Base-by-base conservation (phyloP, 2,797 vertebrate genomes). In the Momotus momota region DNA sequence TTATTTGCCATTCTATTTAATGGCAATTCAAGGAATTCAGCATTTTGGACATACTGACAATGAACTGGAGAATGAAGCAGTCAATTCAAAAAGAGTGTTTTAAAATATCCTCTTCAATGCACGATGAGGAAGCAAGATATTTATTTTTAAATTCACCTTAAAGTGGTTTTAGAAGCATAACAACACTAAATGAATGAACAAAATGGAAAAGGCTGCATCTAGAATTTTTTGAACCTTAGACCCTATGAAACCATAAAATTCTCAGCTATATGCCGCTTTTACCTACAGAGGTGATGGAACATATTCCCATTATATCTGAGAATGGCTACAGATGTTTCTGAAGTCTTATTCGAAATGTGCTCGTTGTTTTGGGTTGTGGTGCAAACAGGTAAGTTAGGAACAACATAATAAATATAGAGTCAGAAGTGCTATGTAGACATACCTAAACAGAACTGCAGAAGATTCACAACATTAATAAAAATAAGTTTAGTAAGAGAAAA, bases 211-310 rank as follows among this genome's bases (percentile, higher is more conserved):
- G 7, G 9, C 4, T 54, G 2, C 12, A 48, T 40, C 22, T 38
- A 48, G 29, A 6, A 29, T 15, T 77, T 71, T 79, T 41, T 71
- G 29, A 66, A 52, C 18, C 17, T 52, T 19, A 35, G 18, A 49
- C 6, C 1, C 12, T 6, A 2, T 4, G 10, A 81, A 78, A 41
- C 9, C 1, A 1, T 29, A 64, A 61, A 43, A 54, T 2, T 43
- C 12, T 73, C 15, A 41, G 14, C 12, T 54, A 49, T 15, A 8
- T 11, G 20, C 10, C 55, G 16, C 4, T 38, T 73, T 88, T 66
- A 38, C 33, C 13, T 40, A 26, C 21, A 86, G 54, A 71, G 8
- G 9, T 27, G 22, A 12, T 41, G 19, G 21, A 71, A 48, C 4
- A 23, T 29, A 29, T 46, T 51, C 1, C 0, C 40, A 38, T 45